phyloP scores from a whole-genome alignment of 2,113 vertebrate species.

The Uria lomvia region DNA sequence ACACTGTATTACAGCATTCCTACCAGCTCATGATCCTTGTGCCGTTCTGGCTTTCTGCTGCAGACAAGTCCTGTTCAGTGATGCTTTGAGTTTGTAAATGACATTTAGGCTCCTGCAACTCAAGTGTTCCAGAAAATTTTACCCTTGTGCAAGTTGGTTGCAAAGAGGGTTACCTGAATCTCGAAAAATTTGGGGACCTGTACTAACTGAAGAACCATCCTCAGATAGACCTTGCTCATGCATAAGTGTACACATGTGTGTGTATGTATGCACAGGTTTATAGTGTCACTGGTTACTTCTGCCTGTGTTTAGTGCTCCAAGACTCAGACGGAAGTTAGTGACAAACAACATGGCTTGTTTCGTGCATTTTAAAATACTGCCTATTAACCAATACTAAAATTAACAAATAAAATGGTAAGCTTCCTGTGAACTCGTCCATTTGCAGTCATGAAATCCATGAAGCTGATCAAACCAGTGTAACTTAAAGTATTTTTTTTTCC shows the following conservation, averaged over 20 bases:
- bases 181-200: background rate
- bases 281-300: background rate
- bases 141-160: background rate
- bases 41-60: background rate
- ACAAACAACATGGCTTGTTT: fast-evolving
- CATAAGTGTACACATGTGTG: fast-evolving
- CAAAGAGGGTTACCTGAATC: background rate
- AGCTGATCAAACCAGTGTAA: background rate
- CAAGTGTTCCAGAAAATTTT: background rate
- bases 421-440: background rate
- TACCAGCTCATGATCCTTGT: background rate
- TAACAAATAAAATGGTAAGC: background rate
- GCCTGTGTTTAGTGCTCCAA: background rate
- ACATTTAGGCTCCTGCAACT: background rate
- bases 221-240: background rate
- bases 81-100: background rate
- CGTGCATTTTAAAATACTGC: background rate
- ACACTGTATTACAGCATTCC: background rate
- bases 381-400: background rate
- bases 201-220: background rate
- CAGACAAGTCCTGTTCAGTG: background rate
- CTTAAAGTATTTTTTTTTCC: background rate
- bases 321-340: background rate
- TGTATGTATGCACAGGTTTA: no score
- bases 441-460: background rate